Conservation (phyloP, 23 tunicate species). For the Phallusia fumigata region DNA sequence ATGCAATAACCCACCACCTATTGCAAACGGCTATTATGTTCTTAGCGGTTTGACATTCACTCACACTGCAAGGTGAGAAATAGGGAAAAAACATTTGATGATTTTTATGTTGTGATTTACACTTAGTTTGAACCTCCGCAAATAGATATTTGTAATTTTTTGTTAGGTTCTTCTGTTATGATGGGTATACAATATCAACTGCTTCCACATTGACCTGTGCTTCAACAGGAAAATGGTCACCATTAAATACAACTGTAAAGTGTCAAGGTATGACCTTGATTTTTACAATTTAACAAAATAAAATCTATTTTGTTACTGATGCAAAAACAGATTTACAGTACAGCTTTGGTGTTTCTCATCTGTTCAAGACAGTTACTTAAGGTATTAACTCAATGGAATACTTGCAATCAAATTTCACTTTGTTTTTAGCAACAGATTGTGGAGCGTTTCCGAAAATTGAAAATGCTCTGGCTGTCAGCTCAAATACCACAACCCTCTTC, state of each 20-base stretch:
- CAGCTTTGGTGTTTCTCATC: no score
- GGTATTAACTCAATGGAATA: no score
- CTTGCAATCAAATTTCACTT: no score
- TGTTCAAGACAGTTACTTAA: no score
- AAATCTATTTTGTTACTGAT: no score
- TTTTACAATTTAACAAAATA: neutral
- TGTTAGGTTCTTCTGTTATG: neutral
- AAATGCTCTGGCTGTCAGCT: neutral
- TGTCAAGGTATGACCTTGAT: neutral
- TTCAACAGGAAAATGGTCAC: neutral
- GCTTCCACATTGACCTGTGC: neutral
- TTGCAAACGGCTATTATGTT: conserved; percentile 11
- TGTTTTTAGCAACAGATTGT: neutral
- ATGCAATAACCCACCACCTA: conserved; percentile 21
- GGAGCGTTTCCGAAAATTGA: neutral
- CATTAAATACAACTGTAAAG: neutral
- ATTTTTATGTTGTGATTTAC: no score
- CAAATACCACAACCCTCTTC: neutral
- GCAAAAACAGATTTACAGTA: no score
- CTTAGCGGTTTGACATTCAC: conserved; percentile 20
- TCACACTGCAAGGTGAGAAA: conserved; percentile 29
- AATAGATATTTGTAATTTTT: neutral
- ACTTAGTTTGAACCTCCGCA: neutral
- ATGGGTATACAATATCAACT: neutral
- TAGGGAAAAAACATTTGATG: neutral